phyloP scores from a whole-genome alignment of 2,888 invertebrate genomes.

The Tolmerus cingulatus region DNA sequence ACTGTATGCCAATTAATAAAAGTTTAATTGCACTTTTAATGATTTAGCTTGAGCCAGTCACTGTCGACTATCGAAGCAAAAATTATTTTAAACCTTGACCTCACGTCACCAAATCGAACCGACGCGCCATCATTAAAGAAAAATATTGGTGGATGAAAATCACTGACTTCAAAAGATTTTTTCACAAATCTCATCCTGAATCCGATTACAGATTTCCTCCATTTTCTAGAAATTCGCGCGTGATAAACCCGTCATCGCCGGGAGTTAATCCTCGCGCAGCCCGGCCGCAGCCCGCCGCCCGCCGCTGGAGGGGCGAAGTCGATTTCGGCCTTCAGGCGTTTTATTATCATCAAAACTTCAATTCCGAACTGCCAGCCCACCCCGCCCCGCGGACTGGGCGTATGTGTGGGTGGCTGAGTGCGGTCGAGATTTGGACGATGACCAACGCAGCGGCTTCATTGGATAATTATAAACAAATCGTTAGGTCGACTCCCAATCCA shows the following conservation, averaged over 20 bases:
- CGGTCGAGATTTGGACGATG: background rate
- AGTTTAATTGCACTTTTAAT: no score
- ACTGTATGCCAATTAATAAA: no score
- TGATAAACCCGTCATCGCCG: constrained; percentile 23
- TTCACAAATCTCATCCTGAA: background rate
- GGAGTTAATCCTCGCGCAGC: background rate
- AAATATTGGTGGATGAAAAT: background rate
- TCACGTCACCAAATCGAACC: background rate
- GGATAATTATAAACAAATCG: background rate
- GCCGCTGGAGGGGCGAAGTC: background rate
- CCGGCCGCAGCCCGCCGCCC: background rate
- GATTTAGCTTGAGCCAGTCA: no score
- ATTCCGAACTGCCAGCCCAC: background rate
- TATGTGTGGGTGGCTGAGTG: no score
- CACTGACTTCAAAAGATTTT: background rate
- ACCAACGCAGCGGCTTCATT: background rate
- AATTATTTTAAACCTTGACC: background rate
- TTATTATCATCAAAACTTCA: background rate
- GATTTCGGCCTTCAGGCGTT: constrained; percentile 8
- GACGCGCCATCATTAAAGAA: background rate
- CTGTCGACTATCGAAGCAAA: no score
- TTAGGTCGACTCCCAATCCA: background rate
- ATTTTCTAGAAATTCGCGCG: constrained; percentile 17
- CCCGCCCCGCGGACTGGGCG: no score
- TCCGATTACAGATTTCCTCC: background rate